These are phyloP conservation scores for Pluvianellus socialis DNA, from an alignment of 2,113 vertebrate species.

Conservation along the genomic window DNA sequence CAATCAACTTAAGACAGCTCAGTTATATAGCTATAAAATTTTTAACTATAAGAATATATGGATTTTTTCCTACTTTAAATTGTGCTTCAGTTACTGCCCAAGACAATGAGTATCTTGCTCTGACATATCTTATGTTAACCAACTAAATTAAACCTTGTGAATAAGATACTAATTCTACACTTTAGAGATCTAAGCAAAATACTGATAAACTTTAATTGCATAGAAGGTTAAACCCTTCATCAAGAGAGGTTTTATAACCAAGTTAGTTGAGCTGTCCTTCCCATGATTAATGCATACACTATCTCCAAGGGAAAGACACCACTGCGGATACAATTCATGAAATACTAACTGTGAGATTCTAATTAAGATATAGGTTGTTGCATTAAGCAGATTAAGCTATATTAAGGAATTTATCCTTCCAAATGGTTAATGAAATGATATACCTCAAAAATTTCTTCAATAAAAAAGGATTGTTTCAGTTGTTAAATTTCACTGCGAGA, in stretches of 20 bases:
- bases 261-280: neutral
- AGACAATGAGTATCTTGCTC: neutral
- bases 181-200: neutral
- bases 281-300: neutral
- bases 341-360: neutral
- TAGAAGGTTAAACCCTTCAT: neutral
- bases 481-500: neutral
- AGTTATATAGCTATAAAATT: neutral
- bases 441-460: neutral
- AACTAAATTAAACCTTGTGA: neutral
- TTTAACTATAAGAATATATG: neutral
- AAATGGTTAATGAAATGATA: neutral
- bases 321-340: neutral
- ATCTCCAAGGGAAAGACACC: neutral
- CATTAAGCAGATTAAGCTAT: neutral
- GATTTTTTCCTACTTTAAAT: neutral
- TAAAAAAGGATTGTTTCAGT: neutral
- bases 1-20: neutral
- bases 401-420: neutral
- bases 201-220: neutral
- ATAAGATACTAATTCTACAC: neutral
- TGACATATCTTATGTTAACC: neutral
- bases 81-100: neutral
- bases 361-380: constrained; percentile 16
- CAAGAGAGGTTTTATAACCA: neutral